phyloP scores from a whole-genome alignment of 2,113 vertebrate species.

The Synchiropus splendidus region DNA sequence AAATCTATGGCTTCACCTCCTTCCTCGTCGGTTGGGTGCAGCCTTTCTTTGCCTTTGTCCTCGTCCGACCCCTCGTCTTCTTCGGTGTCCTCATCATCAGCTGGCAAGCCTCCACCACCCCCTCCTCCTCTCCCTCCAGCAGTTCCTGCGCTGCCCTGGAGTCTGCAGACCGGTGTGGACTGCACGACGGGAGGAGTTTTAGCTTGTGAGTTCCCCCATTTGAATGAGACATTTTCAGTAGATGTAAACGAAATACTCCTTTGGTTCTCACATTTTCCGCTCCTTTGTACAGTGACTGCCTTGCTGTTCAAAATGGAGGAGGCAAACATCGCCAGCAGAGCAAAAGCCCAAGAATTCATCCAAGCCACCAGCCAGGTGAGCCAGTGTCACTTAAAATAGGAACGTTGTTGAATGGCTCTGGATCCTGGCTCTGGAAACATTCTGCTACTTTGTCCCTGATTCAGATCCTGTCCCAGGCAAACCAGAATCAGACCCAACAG shows the following conservation, averaged over 20 bases:
- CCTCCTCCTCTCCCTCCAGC: constrained; percentile 64
- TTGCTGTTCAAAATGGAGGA: constrained; percentile 93
- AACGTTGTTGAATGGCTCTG: not conserved
- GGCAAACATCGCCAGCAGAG: constrained; percentile 82
- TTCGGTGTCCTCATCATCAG: constrained; percentile 67
- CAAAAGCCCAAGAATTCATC: constrained; percentile 89
- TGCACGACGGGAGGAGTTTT: constrained; percentile 84
- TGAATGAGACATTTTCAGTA: not conserved
- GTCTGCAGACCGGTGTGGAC: constrained; percentile 81
- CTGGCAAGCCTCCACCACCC: constrained; percentile 56
- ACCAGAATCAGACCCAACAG: constrained; percentile 69
- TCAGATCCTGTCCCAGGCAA: constrained; percentile 83
- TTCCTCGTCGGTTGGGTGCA: constrained; percentile 45
- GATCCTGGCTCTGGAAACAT: not conserved
- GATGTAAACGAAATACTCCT: not conserved
- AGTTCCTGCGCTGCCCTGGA: constrained; percentile 73
- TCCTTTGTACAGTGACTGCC: constrained; percentile 70
- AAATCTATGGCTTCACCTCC: constrained; percentile 59
- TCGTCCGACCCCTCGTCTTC: constrained; percentile 62
- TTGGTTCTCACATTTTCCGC: not conserved
- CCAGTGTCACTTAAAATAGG: not conserved
- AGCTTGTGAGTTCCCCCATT: constrained; percentile 70
- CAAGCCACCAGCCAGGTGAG: constrained; percentile 88
- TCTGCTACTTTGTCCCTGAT: constrained; percentile 6
- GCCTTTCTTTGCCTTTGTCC: constrained; percentile 48